phyloP scores from a whole-genome alignment of 1,140 invertebrate genomes.

The Delia radicum region DNA sequence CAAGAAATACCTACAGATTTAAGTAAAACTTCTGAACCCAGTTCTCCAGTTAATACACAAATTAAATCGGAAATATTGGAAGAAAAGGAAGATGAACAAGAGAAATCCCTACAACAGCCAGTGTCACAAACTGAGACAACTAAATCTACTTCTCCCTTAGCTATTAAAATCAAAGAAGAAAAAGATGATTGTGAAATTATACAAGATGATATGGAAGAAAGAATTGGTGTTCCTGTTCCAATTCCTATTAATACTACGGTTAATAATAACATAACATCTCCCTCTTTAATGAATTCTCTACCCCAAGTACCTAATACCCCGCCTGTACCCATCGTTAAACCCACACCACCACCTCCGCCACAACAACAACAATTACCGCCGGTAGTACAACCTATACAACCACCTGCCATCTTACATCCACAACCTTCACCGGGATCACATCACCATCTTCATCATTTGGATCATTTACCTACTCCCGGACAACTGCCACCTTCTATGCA shows the following conservation, averaged over 20 bases:
- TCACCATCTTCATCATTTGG: slow-evolving; percentile 57
- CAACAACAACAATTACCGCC: slow-evolving; percentile 34
- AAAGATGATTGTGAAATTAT: slow-evolving; percentile 28
- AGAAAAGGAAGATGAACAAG: slow-evolving; percentile 22
- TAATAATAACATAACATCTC: too few species aligned
- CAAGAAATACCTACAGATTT: slow-evolving; percentile 80
- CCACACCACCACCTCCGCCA: background rate
- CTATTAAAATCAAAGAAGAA: slow-evolving; percentile 48
- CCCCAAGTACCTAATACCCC: slow-evolving; percentile 12
- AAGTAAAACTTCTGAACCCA: slow-evolving; percentile 63
- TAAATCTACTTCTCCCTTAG: slow-evolving; percentile 35
- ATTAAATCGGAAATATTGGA: slow-evolving; percentile 38
- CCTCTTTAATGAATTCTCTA: background rate
- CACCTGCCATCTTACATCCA: slow-evolving; percentile 41
- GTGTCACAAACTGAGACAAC: background rate
- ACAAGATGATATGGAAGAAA: slow-evolving; percentile 8
- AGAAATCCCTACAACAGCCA: background rate
- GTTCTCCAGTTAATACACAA: slow-evolving; percentile 33
- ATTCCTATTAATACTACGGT: too few species aligned
- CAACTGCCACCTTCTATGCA: slow-evolving; percentile 63
- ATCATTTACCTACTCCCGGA: slow-evolving; percentile 58
- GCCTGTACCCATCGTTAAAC: slow-evolving; percentile 24
- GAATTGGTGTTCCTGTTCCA: background rate
- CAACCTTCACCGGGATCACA: slow-evolving; percentile 59
- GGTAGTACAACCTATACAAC: slow-evolving; percentile 48